Base-by-base conservation (phyloP, 2,113 vertebrate species). In the Xenopus borealis region DNA sequence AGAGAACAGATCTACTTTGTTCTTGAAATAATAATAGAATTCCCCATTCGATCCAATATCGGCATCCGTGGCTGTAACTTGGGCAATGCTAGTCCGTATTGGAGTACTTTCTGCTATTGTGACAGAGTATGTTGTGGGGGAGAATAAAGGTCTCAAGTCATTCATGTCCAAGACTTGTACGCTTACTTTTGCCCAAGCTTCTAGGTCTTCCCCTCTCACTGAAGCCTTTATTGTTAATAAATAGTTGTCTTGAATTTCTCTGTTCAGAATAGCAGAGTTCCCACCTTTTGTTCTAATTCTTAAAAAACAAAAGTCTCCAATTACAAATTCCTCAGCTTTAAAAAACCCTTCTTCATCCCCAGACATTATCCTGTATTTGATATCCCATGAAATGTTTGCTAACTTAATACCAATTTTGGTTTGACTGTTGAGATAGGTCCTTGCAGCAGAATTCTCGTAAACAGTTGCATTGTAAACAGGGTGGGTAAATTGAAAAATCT, bases 11-110 rank as follows among this genome's bases (percentile, higher is more conserved):
- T 98, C 97, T 58, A 94, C 93, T 87, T 93, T 95, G 78, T 91
- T 95, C 83, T 97, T 98, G 80, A 99, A 97, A 85, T 97, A 98
- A 79, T 98, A 99, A 86, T 99, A 99, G 89, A 98, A 99, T 84
- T 98, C 96, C 65, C 97, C 97, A 33, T 99, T 99, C 78, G 96
- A 98, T 78, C 97, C 97, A 12, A 96, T 95, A 78, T 99, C 97
- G 0, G 97, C 97, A 74, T 99, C 97, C 1, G 97, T 99, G n/a
- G 97, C 97, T 0, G 97, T 99, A 74, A 99, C 97, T 80, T 97
- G 97, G 79, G 97, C 97, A 57, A 99, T 96, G 63, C 96, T 99
- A 85, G 96, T 97, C 88, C 97, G 94, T 72, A 98, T 87, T 16
- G 97, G 94, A 69, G 96, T 98, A 88, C 93, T 98, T 86, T 99